Percentiles rank a stretch among this genome's conserved stretches.
These are phyloP conservation scores for Adelphocoris suturalis DNA, from an alignment of 2,888 invertebrate species.

Conservation along the genomic window DNA sequence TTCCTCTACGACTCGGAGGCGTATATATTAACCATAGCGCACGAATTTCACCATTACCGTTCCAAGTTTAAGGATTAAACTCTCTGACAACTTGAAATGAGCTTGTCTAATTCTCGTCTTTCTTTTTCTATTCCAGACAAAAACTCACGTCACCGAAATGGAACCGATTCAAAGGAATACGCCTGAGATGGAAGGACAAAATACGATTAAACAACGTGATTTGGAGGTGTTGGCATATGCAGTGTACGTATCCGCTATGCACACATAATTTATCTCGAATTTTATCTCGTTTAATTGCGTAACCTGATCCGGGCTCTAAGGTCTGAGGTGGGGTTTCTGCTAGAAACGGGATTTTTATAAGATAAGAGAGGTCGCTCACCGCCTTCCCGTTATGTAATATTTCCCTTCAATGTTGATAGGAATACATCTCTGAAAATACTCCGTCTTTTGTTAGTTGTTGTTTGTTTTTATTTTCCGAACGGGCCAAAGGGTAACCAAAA, in stretches of 20 bases:
- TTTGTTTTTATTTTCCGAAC: neutral
- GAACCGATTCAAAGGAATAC: conserved; percentile 99
- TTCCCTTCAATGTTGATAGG: neutral
- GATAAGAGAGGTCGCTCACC: conserved; percentile 53
- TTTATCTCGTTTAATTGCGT: conserved; percentile 49
- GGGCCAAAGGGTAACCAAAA: too few relatives aligned
- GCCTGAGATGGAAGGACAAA: conserved; percentile 98
- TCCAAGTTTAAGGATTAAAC: too few relatives aligned
- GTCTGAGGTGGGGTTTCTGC: conserved; percentile 42
- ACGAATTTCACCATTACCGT: too few relatives aligned
- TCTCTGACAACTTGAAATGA: neutral
- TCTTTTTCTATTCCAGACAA: conserved; percentile 84
- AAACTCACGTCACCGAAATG: conserved; percentile 99
- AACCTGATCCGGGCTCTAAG: neutral
- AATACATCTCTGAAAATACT: neutral
- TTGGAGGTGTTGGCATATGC: conserved; percentile 99
- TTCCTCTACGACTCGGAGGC: too few relatives aligned
- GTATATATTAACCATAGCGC: too few relatives aligned
- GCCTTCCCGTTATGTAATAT: conserved; percentile 15
- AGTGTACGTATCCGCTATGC: conserved; percentile 84
- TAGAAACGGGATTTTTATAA: conserved; percentile 16
- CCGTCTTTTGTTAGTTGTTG: neutral
- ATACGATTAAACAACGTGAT: conserved; percentile 99
- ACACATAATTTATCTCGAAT: conserved; percentile 37
- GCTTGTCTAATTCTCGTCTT: neutral